These are phyloP conservation scores for Leptinotarsa lineolata DNA, from an alignment of 1,140 invertebrate species.

Conservation along the genomic window DNA sequence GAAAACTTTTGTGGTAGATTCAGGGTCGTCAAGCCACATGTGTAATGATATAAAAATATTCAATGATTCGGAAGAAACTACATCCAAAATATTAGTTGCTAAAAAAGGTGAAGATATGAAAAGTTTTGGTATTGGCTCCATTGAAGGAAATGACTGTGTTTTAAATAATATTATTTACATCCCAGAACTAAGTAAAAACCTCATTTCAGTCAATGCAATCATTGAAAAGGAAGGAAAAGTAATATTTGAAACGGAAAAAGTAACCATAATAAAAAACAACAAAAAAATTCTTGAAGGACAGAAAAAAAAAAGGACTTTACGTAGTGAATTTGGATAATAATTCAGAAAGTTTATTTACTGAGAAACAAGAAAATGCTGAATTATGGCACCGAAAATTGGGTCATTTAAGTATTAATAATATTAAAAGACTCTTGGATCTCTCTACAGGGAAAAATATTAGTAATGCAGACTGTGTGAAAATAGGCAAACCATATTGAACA, in stretches of 20 bases:
- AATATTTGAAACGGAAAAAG: neutral
- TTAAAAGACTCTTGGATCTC: slow-evolving; percentile 12
- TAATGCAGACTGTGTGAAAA: slow-evolving; percentile 3
- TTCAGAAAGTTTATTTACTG: slow-evolving; percentile 11
- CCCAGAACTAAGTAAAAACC: too few species aligned
- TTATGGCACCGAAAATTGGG: slow-evolving; percentile 25
- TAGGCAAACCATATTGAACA: slow-evolving; percentile 33
- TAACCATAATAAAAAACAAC: slow-evolving; percentile 11
- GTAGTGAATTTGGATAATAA: neutral
- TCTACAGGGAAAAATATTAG: slow-evolving; percentile 8
- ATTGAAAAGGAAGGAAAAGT: too few species aligned
- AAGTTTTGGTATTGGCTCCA: too few species aligned
- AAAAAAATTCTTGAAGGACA: neutral
- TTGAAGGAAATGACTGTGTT: too few species aligned
- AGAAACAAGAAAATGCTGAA: neutral
- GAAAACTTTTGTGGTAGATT: slow-evolving; percentile 16
- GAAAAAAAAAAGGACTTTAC: slow-evolving; percentile 16
- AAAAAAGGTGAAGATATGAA: slow-evolving; percentile 11
- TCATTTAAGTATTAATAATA: slow-evolving; percentile 20
- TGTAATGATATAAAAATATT: neutral
- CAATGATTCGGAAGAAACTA: neutral
- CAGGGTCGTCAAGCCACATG: slow-evolving; percentile 14
- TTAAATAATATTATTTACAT: too few species aligned
- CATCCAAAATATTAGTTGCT: neutral
- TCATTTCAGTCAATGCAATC: too few species aligned